Conservation (phyloP, 2,113 vertebrate genomes). For the Pachycephala philippinensis region DNA sequence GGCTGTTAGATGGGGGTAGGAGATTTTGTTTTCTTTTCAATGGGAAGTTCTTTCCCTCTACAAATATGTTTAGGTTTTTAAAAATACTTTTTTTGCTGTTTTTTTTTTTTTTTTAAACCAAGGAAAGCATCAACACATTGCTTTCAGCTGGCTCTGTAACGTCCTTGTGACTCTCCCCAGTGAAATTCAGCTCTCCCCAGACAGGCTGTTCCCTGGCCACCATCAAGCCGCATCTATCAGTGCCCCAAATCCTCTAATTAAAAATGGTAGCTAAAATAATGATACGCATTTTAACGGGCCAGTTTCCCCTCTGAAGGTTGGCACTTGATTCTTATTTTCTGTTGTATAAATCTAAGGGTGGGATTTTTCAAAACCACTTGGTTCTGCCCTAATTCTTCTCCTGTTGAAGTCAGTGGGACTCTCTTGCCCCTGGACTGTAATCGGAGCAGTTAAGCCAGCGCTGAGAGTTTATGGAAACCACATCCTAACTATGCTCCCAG, state of each 20-base stretch:
- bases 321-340: slow-evolving; percentile 42
- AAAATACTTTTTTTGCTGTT: not conserved
- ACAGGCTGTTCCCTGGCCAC: not conserved
- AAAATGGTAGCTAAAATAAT: not conserved
- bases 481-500: slow-evolving; percentile 47
- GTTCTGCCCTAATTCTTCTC: slow-evolving; percentile 12
- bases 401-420: not conserved
- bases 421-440: slow-evolving; percentile 9
- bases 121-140: not conserved
- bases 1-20: not conserved
- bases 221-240: not conserved
- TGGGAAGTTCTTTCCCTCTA: not conserved
- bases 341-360: not conserved
- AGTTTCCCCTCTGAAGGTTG: not conserved
- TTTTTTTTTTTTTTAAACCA: fast-evolving
- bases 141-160: not conserved
- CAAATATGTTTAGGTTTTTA: not conserved
- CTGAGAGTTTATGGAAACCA: slow-evolving; percentile 44
- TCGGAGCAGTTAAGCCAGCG: slow-evolving; percentile 12
- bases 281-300: not conserved
- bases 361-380: slow-evolving; percentile 36
- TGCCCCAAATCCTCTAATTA: not conserved
- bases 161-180: not conserved
- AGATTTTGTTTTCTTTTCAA: not conserved
- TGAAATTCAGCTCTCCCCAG: not conserved